A percentile compares a stretch with the other conserved stretches of the same genome.
Evolutionary conservation across 2,797 vertebrate species (phyloP).

Genomic region (Alauda arvensis): DNA sequence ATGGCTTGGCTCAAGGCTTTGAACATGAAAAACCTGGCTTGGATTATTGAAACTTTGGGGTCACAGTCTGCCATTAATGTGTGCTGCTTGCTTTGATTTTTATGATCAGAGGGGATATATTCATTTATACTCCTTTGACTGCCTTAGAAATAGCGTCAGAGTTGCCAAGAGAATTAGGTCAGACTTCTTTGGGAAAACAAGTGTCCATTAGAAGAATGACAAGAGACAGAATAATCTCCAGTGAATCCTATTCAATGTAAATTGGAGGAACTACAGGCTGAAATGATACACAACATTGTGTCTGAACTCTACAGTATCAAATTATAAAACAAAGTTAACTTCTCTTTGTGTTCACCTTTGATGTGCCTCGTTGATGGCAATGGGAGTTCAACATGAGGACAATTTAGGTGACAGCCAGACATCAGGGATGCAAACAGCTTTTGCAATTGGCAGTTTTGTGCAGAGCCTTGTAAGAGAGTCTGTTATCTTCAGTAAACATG

Average conservation of each 20-base stretch:
- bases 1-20: neutral
- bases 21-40: neutral
- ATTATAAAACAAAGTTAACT: neutral
- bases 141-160: slow-evolving; percentile 16
- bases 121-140: slow-evolving; percentile 5
- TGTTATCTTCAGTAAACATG: neutral
- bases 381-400: neutral
- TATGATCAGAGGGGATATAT: slow-evolving; percentile 14
- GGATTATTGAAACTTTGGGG: neutral
- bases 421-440: neutral
- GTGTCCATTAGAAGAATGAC: slow-evolving; percentile 17
- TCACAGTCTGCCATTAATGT: neutral
- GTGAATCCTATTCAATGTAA: slow-evolving; percentile 8
- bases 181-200: slow-evolving; percentile 29
- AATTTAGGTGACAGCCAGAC: neutral
- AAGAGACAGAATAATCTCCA: slow-evolving; percentile 14
- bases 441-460: neutral
- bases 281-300: neutral
- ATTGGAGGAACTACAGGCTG: neutral
- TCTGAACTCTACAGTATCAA: neutral
- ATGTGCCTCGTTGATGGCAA: neutral
- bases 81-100: slow-evolving; percentile 16
- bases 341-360: neutral
- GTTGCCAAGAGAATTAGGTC: slow-evolving; percentile 1
- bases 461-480: neutral